Conservation (phyloP, 2,113 vertebrate genomes). For the Microtus ochrogaster region DNA sequence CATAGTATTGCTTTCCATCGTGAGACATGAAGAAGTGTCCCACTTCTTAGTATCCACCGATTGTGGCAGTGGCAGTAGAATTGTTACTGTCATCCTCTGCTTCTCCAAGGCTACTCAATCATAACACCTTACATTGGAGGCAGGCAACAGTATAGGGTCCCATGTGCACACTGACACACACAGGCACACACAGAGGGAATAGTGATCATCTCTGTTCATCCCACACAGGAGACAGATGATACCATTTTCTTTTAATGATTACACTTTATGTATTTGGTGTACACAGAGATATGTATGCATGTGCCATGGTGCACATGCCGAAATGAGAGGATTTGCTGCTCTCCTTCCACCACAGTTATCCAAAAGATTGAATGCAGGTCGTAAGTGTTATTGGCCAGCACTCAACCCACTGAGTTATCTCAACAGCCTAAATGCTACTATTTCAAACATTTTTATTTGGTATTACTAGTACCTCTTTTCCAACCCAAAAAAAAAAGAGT, state of each 20-base stretch:
- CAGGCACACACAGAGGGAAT: not conserved
- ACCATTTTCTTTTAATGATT: not conserved
- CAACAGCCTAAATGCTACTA: not conserved
- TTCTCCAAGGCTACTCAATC: not conserved
- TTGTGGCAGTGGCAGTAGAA: not conserved
- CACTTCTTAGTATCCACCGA: not conserved
- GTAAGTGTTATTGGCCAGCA: not conserved
- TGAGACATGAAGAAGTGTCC: not conserved
- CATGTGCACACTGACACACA: not conserved
- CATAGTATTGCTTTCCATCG: accelerated
- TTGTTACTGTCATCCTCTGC: not conserved
- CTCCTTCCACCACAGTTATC: not conserved
- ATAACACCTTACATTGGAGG: not conserved
- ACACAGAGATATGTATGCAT: too few species aligned
- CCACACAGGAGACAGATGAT: not conserved
- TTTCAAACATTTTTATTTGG: conserved; percentile 7
- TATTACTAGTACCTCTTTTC: not conserved
- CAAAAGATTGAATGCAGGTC: not conserved
- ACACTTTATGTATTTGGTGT: not conserved
- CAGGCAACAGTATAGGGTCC: not conserved
- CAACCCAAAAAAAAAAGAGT: too few species aligned
- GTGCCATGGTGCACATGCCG: not conserved
- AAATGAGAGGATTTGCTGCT: not conserved
- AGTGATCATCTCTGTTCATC: too few species aligned
- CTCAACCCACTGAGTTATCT: not conserved